Evolutionary conservation across 2,888 invertebrate genomes (phyloP), one percentile per base, ranked within the genome.

Genomic region (Oscheius sp.): DNA sequence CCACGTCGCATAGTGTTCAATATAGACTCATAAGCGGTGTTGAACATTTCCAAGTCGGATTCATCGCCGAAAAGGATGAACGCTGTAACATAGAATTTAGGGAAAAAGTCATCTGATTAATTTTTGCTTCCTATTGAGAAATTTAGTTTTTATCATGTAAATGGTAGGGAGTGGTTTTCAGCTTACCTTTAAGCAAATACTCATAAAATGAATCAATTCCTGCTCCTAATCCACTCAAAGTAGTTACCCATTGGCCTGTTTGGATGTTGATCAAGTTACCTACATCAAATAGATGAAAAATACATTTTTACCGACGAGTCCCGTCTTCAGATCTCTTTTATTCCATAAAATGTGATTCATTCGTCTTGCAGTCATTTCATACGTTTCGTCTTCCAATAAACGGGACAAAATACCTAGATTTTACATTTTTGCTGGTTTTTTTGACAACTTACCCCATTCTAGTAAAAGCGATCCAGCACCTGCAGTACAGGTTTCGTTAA

Each of bases 181-280:
- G n/a, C n/a, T 14, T 20, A 47, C 57, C 22, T 50, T 90, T 90
- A 59, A 91, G 86, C 74, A 91, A 85, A 85, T 90, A 90, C 85
- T 90, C 90, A 86, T 88, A 90, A 83, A 89, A 90, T 1, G 90
- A 90, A 82, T 90, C 90, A 32, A 90, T 82, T 14, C 90, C 90
- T 63, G 90, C 90, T 45, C 90, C 90, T 4, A 91, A 83, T 1
- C 90, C 90, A 85, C 90, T 89, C 84, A 90, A 87, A 49, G 87
- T 84, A 9, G 90, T 89, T 12, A 88, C 85, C 91, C 91, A 91
- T 78, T 89, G 87, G 14, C 90, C 90, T 36, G 90, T 90, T 80
- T 90, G 89, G n/a, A 90, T 89, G 85, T 91, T 89, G 56, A 91
- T 88, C 8, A 89, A 89, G 86, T 90, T 90, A 8, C 90, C 90